These are phyloP conservation scores for Urocolius indicus DNA, from an alignment of 2,113 vertebrate genomes.

Conservation along the genomic window DNA sequence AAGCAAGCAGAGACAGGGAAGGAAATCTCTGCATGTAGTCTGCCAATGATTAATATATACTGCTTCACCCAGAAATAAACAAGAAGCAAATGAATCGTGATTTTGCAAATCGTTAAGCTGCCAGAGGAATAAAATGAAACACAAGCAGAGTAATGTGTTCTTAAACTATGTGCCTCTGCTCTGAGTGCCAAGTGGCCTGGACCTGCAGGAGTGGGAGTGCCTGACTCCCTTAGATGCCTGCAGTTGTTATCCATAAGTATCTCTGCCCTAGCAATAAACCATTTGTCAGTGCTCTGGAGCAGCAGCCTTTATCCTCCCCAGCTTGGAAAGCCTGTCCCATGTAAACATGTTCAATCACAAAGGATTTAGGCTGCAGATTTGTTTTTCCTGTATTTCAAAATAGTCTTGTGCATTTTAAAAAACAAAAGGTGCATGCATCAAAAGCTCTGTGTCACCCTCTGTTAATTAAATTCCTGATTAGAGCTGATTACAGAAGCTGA, in stretches of 20 bases:
- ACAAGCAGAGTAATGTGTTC: background rate
- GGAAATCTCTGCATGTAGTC: background rate
- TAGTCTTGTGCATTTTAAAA: background rate
- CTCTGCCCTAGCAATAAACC: conserved; percentile 19
- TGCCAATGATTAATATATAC: background rate
- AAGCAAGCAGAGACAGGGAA: background rate
- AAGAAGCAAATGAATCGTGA: background rate
- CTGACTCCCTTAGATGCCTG: background rate
- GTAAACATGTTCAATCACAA: background rate
- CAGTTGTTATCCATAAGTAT: background rate
- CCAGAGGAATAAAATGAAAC: background rate
- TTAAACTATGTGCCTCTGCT: background rate
- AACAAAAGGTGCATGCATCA: background rate
- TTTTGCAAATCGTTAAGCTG: conserved; percentile 13
- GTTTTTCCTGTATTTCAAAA: background rate
- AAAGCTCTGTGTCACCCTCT: background rate
- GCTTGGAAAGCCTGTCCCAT: background rate
- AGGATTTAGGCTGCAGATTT: background rate
- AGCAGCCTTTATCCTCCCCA: conserved; percentile 43
- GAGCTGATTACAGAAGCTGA: background rate
- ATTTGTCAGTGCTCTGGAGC: conserved; percentile 35
- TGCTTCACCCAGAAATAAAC: background rate
- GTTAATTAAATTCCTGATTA: background rate
- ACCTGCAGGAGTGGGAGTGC: background rate
- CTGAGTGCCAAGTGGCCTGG: background rate